phyloP scores from a whole-genome alignment of 1,140 invertebrate species.

The Gonatopus flavifemur region DNA sequence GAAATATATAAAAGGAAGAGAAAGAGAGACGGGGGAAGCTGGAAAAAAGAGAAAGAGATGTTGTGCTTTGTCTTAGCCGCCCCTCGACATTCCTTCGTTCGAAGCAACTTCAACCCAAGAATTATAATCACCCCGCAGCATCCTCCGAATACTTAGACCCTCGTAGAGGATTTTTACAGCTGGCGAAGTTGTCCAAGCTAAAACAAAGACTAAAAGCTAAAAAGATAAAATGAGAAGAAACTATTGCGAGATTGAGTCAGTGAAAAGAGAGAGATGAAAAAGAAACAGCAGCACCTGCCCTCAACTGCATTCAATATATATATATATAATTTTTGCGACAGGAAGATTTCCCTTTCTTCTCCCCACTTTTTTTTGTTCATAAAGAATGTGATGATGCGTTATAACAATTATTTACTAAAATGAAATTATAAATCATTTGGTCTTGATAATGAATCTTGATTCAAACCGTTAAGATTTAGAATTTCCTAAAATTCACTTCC shows the following conservation, averaged over 20 bases:
- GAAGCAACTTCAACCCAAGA: slow-evolving; percentile 34
- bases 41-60: slow-evolving; percentile 32
- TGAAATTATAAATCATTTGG: no score
- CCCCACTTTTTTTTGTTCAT: no score
- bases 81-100: slow-evolving; percentile 39
- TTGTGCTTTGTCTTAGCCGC: slow-evolving; percentile 43
- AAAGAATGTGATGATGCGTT: no score
- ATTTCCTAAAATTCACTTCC: no score
- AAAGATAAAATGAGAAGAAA: not conserved
- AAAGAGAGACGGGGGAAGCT: slow-evolving; percentile 24
- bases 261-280: no score
- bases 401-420: no score
- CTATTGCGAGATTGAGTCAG: not conserved
- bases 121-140: slow-evolving; percentile 40
- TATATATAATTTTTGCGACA: no score
- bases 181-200: not conserved
- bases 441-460: no score
- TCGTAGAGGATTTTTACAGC: slow-evolving; percentile 26
- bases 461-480: no score
- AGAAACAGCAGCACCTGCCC: slow-evolving; percentile 22
- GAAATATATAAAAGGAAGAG: no score
- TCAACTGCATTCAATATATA: slow-evolving; percentile 20
- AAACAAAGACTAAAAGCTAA: not conserved
- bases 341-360: no score
- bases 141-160: slow-evolving; percentile 35